Evolutionary conservation across 2,888 invertebrate genomes (phyloP), one percentile per base, ranked within the genome.

Genomic region (Pheosia tremula): DNA sequence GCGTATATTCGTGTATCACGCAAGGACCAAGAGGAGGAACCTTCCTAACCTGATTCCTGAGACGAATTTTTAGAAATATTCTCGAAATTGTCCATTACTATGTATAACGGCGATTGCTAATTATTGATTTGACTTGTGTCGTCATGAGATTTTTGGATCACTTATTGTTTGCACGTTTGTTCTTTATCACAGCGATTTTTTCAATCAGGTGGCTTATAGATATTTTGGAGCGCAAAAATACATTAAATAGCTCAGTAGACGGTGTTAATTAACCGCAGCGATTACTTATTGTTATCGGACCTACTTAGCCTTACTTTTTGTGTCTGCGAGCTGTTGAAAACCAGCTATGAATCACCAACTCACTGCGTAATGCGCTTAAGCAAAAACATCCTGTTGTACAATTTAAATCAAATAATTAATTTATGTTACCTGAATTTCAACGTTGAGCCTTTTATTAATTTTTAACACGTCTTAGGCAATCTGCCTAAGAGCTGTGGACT

Each of bases 1-100:
- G 54, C 60, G 74, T 72, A 75, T 74, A 74, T 81, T 85, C 83
- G 82, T 83, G 82, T 75, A 82, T 79, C 83, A 84, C 83, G 83
- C 83, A 69, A 74, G 69, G 57, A 58, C 59, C 58, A 24, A 9
- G 10, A 50, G 24, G 24, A 24, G 11, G 9, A 47, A 47, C 11
- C 47, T n/a, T 43, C 9, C 47, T 41, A 41, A 7, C 41, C 41
- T 41, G 5, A 41, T 7, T 41, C 8, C 41, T 41, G 41, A 8
- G 41, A 8, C 41, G 41, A 41, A 41, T 8, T 41, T 8, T 41
- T 3, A 5, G n/a, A 41, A 24, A 24, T 24, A 39, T 43, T 43
- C 43, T 8, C 10, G 10, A 43, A 10, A 9, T 43, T 9, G 0
- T 9, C 43, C 43, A 24, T 24, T 24, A 24, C 24, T 1, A 24